Percentiles rank a stretch among this genome's conserved stretches.
Conservation (phyloP, 2,797 vertebrate genomes). For the Hafferia zeledoni region DNA sequence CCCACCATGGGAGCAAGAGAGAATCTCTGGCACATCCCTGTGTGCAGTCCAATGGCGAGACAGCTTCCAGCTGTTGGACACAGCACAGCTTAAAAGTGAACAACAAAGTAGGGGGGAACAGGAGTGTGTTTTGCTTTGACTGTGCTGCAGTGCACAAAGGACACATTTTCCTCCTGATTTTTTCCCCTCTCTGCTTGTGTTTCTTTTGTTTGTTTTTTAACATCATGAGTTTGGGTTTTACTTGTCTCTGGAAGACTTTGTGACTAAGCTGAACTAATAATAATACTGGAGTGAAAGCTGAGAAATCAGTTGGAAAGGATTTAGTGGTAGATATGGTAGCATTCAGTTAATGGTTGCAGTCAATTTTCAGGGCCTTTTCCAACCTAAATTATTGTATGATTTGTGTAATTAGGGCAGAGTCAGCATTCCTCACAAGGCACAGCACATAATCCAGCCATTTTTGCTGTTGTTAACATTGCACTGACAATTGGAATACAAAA, state of each 20-base stretch:
- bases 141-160: neutral
- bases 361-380: neutral
- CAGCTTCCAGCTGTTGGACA: neutral
- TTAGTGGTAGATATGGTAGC: neutral
- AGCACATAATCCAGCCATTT: neutral
- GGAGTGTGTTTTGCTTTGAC: conserved; percentile 36
- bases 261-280: conserved; percentile 26
- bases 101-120: neutral
- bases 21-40: conserved; percentile 52
- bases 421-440: neutral
- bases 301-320: neutral
- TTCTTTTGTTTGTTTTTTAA: conserved; percentile 6
- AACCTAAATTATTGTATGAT: neutral
- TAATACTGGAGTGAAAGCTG: neutral
- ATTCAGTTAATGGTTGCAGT: neutral
- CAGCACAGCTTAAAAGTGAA: neutral
- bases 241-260: neutral
- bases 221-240: neutral
- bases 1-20: conserved; percentile 1
- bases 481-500: neutral
- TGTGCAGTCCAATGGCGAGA: neutral
- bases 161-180: neutral
- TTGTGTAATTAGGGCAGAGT: neutral
- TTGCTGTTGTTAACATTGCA: accelerated
- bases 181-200: neutral